Evolutionary conservation across 1,140 invertebrate genomes (phyloP).

Genomic region (Anagrus nilaparvatae): DNA sequence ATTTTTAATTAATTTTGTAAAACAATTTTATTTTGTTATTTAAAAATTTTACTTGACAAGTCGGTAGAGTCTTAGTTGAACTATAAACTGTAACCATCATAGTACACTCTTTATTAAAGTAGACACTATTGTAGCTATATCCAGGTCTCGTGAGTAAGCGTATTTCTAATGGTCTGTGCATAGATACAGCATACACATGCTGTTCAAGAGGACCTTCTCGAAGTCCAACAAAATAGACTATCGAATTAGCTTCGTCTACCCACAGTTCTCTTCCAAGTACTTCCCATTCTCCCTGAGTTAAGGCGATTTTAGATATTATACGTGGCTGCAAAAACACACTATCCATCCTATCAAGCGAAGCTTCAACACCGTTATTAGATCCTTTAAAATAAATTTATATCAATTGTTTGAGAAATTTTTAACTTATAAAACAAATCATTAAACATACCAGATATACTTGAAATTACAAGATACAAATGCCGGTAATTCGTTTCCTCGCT

Average conservation of each 20-base stretch:
- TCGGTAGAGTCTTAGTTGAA: constrained; percentile 70
- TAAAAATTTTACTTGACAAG: constrained; percentile 51
- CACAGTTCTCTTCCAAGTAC: constrained; percentile 66
- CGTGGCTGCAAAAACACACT: constrained; percentile 47
- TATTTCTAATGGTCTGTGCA: constrained; percentile 54
- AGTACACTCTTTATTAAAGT: constrained; percentile 75
- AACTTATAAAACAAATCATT: not conserved
- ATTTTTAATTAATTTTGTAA: not conserved
- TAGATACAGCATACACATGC: constrained; percentile 71
- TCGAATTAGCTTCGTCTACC: constrained; percentile 58
- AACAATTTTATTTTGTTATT: not conserved
- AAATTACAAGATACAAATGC: constrained; percentile 76
- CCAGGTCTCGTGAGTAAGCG: constrained; percentile 62
- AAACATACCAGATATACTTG: constrained; percentile 36
- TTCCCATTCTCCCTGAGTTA: constrained; percentile 77
- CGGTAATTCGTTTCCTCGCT: constrained; percentile 86
- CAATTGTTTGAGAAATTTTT: not conserved
- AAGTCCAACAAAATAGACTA: constrained; percentile 75
- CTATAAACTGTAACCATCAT: constrained; percentile 84
- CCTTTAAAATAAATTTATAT: constrained; percentile 24
- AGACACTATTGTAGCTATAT: constrained; percentile 62
- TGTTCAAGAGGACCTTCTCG: constrained; percentile 72
- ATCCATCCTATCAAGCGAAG: constrained; percentile 41
- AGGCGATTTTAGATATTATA: constrained; percentile 53
- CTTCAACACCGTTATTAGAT: constrained; percentile 41